Evolutionary conservation across 2,797 vertebrate genomes (phyloP).

Genomic region (Paramormyrops hopkinsi): DNA sequence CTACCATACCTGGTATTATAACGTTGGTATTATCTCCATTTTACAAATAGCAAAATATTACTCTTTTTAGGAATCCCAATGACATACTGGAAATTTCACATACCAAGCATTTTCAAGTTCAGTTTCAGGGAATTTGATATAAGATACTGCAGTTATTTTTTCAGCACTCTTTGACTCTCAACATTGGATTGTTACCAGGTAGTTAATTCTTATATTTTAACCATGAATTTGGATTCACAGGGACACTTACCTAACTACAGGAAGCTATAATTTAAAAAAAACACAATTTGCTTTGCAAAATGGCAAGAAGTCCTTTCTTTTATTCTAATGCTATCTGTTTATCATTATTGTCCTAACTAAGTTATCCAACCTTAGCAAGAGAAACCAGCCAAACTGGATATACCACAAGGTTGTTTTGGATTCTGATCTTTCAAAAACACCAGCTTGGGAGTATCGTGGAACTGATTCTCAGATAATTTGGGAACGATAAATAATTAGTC

Average conservation of each 20-base stretch:
- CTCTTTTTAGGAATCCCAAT: neutral
- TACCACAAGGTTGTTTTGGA: constrained; percentile 20
- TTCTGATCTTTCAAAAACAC: constrained; percentile 38
- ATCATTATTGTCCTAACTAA: neutral
- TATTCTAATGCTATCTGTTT: neutral
- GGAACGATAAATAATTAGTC: neutral
- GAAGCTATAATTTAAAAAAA: neutral
- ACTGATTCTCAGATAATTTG: neutral
- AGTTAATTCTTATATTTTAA: neutral
- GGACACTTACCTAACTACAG: neutral
- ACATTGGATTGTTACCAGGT: constrained; percentile 1
- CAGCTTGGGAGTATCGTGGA: neutral
- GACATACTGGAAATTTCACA: neutral
- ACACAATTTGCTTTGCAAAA: neutral
- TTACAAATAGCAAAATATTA: neutral
- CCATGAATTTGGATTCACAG: neutral
- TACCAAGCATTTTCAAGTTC: neutral
- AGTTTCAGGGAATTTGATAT: neutral
- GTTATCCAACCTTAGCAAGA: constrained; percentile 24
- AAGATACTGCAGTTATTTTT: neutral
- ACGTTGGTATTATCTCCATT: neutral
- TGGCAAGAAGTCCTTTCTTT: neutral
- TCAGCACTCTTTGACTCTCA: neutral
- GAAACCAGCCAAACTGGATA: constrained; percentile 53
- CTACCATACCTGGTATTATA: neutral